Percentiles rank a stretch among this genome's conserved stretches.
Conservation (phyloP, 2,888 invertebrate species). For the Tipula helvola region DNA sequence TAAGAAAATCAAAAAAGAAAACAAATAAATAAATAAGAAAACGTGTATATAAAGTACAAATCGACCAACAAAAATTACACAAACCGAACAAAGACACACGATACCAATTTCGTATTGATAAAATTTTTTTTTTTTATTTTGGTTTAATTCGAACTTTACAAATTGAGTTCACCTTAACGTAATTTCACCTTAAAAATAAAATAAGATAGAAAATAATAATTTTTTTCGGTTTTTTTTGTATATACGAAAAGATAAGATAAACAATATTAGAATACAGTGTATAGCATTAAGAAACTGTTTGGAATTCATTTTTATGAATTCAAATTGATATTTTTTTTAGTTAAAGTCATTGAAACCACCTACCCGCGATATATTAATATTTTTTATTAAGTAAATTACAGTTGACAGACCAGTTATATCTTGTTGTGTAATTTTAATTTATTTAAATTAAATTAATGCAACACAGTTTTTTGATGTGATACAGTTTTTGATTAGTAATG, state of each 20-base stretch:
- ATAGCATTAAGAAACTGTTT: not conserved
- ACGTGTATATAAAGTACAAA: not conserved
- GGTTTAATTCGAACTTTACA: not conserved
- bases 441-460: too few relatives aligned
- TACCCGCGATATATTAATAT: too few relatives aligned
- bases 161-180: not conserved
- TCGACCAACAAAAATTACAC: not conserved
- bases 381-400: too few relatives aligned
- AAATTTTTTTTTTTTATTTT: not conserved
- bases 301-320: not conserved
- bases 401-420: too few relatives aligned
- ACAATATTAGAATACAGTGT: not conserved
- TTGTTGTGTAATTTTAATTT: too few relatives aligned
- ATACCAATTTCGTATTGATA: not conserved
- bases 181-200: not conserved
- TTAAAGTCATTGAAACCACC: too few relatives aligned
- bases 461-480: too few relatives aligned
- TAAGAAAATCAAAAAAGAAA: not conserved
- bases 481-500: too few relatives aligned
- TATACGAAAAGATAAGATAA: not conserved
- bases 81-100: not conserved
- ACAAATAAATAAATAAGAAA: not conserved
- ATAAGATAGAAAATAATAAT: not conserved
- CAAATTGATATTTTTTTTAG: too few relatives aligned
- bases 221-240: not conserved